Conservation (phyloP, 2,797 vertebrate species). For the Thalassophryne amazonica region DNA sequence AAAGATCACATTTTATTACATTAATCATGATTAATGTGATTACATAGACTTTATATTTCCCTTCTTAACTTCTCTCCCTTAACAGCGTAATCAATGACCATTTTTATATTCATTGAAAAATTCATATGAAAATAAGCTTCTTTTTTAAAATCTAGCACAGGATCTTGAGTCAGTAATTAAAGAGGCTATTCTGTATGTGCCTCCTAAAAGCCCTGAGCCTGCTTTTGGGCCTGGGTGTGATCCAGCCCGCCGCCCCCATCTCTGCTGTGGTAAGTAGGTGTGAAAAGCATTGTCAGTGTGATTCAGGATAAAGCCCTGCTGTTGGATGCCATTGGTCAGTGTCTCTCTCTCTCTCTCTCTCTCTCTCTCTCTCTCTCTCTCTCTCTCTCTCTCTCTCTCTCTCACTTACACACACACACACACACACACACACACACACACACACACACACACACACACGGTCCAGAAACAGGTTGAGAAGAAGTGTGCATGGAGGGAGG, state of each 20-base stretch:
- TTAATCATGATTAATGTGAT: conserved; percentile 80
- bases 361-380: background rate
- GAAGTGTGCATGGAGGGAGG: conserved; percentile 6
- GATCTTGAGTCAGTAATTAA: conserved; percentile 73
- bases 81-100: conserved; percentile 70
- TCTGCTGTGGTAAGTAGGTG: conserved; percentile 72
- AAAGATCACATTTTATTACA: conserved; percentile 71
- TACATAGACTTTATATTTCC: conserved; percentile 74
- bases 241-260: conserved; percentile 64
- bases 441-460: conserved; percentile 11
- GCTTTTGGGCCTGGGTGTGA: conserved; percentile 70
- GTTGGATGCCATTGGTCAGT: conserved; percentile 70
- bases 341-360: conserved; percentile 3
- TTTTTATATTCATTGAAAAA: conserved; percentile 75
- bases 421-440: conserved; percentile 1
- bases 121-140: conserved; percentile 69
- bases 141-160: conserved; percentile 57
- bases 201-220: conserved; percentile 69
- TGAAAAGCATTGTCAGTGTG: conserved; percentile 77
- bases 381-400: conserved; percentile 1
- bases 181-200: conserved; percentile 60
- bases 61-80: conserved; percentile 57
- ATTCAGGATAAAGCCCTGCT: conserved; percentile 68
- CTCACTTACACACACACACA: no score
- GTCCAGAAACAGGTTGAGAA: conserved; percentile 35